These are phyloP conservation scores for Sapajus apella DNA, from an alignment of 2,113 vertebrate species.

Conservation along the genomic window DNA sequence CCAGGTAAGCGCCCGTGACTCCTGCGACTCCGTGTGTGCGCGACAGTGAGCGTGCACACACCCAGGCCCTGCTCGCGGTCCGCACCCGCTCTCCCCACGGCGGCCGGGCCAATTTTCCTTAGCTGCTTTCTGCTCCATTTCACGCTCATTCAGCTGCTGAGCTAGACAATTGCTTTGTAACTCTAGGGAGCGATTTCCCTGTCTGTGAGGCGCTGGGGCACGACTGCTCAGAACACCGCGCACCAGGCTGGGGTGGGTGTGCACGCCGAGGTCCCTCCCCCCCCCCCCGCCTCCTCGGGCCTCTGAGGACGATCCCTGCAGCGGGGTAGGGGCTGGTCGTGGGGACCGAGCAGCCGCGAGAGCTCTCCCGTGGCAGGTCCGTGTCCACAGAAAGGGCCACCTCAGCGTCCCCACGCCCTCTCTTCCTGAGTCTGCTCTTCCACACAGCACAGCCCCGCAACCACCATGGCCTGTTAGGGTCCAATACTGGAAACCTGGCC, in stretches of 20 bases:
- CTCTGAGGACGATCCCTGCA: background rate
- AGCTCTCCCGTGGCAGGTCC: background rate
- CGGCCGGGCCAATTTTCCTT: constrained; percentile 77
- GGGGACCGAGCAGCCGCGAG: background rate
- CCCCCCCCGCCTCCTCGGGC: background rate
- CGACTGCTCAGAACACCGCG: constrained; percentile 55
- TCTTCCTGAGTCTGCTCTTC: rapidly evolving
- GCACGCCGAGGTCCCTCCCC: background rate
- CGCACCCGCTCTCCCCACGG: constrained; percentile 68
- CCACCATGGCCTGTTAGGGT: rapidly evolving
- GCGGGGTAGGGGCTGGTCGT: background rate
- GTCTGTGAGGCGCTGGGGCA: constrained; percentile 80
- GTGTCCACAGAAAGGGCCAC: background rate
- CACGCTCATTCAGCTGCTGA: constrained; percentile 83
- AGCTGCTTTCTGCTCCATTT: constrained; percentile 86
- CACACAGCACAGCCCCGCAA: rapidly evolving
- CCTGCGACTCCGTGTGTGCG: background rate
- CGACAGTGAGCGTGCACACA: background rate
- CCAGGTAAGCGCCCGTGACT: background rate
- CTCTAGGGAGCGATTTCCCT: constrained; percentile 84
- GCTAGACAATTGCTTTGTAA: constrained; percentile 85
- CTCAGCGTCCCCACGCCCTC: rapidly evolving
- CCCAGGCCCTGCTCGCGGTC: background rate
- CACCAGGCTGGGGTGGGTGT: constrained; percentile 42
- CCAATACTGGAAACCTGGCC: background rate